A percentile compares a stretch with the other conserved stretches of the same genome.
These are phyloP conservation scores for Escarpia spicata DNA, from an alignment of 2,888 invertebrate species.

Conservation along the genomic window DNA sequence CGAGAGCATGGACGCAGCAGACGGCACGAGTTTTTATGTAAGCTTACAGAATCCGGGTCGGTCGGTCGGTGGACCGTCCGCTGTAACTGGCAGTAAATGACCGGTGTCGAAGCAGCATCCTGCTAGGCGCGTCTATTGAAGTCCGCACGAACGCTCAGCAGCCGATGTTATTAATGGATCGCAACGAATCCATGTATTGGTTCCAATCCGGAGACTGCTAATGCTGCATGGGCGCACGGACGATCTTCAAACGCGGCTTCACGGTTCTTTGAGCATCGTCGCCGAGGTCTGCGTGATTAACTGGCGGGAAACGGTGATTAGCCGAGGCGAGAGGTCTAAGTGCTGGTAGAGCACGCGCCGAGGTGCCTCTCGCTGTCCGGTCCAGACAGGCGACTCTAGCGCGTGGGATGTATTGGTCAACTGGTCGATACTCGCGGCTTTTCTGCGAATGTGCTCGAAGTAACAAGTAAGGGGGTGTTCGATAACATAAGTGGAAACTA, in stretches of 20 bases:
- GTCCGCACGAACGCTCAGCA: not conserved
- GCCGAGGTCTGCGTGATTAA: not conserved
- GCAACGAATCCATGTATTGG: not conserved
- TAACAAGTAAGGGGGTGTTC: not conserved
- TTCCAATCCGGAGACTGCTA: not conserved
- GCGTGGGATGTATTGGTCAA: not conserved
- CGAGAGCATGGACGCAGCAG: not conserved
- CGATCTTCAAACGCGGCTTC: not conserved
- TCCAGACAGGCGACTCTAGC: not conserved
- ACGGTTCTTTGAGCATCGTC: not conserved
- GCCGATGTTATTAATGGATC: not conserved
- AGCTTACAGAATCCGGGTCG: not conserved
- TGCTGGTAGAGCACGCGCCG: not conserved
- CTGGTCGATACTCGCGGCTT: not conserved
- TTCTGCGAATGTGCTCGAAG: not conserved
- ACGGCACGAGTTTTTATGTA: constrained; percentile 8
- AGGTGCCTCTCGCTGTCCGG: not conserved
- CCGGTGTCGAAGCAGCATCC: not conserved
- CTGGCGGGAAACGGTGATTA: not conserved
- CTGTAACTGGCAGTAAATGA: not conserved
- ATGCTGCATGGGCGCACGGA: not conserved
- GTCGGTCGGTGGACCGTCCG: not conserved
- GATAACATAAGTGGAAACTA: not conserved
- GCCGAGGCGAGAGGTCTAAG: not conserved
- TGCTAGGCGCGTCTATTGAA: not conserved